phyloP scores from a whole-genome alignment of 2,113 vertebrate species.

The Ariopsis seemanni region DNA sequence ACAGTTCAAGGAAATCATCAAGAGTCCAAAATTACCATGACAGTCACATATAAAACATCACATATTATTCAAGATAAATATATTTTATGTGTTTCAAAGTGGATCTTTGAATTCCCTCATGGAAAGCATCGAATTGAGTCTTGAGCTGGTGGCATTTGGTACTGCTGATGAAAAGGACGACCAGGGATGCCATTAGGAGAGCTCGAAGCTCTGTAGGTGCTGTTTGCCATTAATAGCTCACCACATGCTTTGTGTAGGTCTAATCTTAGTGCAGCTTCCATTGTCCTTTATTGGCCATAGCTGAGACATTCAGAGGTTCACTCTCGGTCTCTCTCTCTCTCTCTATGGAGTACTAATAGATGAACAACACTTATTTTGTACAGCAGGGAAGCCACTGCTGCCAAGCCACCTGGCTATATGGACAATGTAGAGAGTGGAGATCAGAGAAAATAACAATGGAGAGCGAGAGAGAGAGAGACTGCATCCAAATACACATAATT shows the following conservation, averaged over 20 bases:
- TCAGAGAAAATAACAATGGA: constrained; percentile 29
- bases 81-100: neutral
- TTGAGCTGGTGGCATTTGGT: constrained; percentile 59
- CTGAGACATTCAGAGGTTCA: neutral
- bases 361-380: constrained; percentile 57
- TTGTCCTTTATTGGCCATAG: constrained; percentile 44
- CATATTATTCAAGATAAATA: neutral
- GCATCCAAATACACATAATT: too few relatives aligned
- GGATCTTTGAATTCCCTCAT: neutral
- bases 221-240: constrained; percentile 56
- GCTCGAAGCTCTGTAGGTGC: constrained; percentile 8
- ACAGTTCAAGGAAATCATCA: too few relatives aligned
- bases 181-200: constrained; percentile 17
- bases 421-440: constrained; percentile 38
- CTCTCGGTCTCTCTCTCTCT: constrained; percentile 36
- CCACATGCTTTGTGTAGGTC: constrained; percentile 59
- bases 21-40: neutral
- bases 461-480: constrained; percentile 6
- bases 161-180: constrained; percentile 49
- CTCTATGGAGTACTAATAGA: constrained; percentile 58
- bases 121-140: constrained; percentile 51
- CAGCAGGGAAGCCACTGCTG: constrained; percentile 62
- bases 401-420: constrained; percentile 72
- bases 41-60: neutral
- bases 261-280: constrained; percentile 64